Conservation (phyloP, 2,888 invertebrate species). For the Bellardia bayeri region DNA sequence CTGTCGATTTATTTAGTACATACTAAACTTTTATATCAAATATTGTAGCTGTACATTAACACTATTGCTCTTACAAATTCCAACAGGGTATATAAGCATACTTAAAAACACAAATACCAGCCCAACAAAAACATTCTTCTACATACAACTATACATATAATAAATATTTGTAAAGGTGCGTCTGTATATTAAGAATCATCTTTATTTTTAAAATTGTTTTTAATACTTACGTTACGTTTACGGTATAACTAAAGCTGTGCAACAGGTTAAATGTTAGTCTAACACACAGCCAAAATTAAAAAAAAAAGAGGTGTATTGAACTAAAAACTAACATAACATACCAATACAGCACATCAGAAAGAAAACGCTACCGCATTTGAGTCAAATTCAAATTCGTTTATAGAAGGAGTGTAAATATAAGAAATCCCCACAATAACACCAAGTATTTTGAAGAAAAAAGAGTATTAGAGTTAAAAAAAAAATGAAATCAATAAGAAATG, state of each 20-base stretch:
- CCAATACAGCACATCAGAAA: constrained; percentile 15
- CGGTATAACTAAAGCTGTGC: constrained; percentile 46
- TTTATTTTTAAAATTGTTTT: constrained; percentile 21
- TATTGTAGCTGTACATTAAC: no score
- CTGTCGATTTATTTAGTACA: no score
- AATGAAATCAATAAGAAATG: constrained; percentile 65
- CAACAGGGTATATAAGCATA: background rate
- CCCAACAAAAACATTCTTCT: constrained; percentile 2
- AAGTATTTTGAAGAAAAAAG: constrained; percentile 22
- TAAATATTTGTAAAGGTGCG: constrained; percentile 5
- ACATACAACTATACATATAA: background rate
- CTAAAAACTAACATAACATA: constrained; percentile 48
- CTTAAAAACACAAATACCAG: constrained; percentile 1
- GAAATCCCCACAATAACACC: constrained; percentile 32
- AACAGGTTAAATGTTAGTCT: constrained; percentile 65
- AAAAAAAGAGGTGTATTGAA: constrained; percentile 46
- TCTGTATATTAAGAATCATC: constrained; percentile 12
- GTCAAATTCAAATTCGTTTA: constrained; percentile 58
- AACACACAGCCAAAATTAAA: constrained; percentile 37
- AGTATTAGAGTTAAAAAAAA: background rate
- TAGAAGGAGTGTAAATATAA: constrained; percentile 59
- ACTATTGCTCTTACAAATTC: background rate
- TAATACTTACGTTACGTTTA: constrained; percentile 26
- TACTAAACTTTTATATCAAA: no score
- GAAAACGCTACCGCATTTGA: constrained; percentile 66